Conservation (phyloP, 2,888 invertebrate species). For the Hydroisotoma schaefferi region DNA sequence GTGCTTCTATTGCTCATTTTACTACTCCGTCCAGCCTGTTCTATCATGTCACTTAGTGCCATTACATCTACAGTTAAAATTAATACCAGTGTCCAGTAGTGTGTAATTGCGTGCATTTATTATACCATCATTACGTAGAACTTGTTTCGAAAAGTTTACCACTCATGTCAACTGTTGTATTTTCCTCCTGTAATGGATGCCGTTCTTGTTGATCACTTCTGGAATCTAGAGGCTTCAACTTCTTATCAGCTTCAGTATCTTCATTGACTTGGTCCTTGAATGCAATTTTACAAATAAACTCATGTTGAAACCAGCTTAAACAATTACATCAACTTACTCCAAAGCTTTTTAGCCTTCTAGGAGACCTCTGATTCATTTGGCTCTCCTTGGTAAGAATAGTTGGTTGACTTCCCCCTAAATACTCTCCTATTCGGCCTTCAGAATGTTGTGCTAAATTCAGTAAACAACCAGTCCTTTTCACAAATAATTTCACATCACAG, state of each 20-base stretch:
- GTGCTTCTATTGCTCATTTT: slow-evolving; percentile 70
- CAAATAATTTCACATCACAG: too few relatives aligned
- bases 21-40: slow-evolving; percentile 86
- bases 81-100: too few relatives aligned
- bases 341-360: slow-evolving; percentile 3
- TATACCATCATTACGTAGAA: background rate
- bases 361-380: slow-evolving; percentile 61
- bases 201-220: slow-evolving; percentile 21
- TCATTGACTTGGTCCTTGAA: too few relatives aligned
- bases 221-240: too few relatives aligned
- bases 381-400: slow-evolving; percentile 77
- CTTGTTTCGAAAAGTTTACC: slow-evolving; percentile 9
- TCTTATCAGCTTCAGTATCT: too few relatives aligned
- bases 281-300: too few relatives aligned
- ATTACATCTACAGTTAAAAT: slow-evolving; percentile 75
- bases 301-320: too few relatives aligned
- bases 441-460: too few relatives aligned
- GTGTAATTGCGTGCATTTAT: too few relatives aligned
- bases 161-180: slow-evolving; percentile 28
- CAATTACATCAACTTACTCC: background rate
- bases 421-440: too few relatives aligned
- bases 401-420: slow-evolving; percentile 63
- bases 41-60: slow-evolving; percentile 94
- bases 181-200: slow-evolving; percentile 18
- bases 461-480: too few relatives aligned